Evolutionary conservation across 2,888 invertebrate species (phyloP).

Genomic region (Amphipoea lucens): DNA sequence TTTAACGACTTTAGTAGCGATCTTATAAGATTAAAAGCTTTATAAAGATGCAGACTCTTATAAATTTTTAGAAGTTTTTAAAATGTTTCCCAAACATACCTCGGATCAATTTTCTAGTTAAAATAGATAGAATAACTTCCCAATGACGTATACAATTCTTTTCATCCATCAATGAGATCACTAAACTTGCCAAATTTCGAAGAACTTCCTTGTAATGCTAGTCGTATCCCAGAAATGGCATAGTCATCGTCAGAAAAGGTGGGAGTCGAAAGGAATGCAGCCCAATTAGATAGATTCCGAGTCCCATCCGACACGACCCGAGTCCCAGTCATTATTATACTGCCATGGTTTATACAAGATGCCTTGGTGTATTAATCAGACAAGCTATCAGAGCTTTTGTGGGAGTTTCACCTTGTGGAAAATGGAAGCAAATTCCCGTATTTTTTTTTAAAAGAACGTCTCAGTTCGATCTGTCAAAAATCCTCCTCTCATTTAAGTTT

Average conservation of each 20-base stretch:
- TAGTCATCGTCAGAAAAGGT: conserved; percentile 63
- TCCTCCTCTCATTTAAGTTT: not conserved
- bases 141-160: not conserved
- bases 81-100: not conserved
- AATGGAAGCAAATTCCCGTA: not conserved
- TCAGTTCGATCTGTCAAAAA: not conserved
- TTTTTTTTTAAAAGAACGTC: not conserved
- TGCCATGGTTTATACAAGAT: conserved; percentile 45
- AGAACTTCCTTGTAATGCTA: conserved; percentile 28
- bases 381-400: conserved; percentile 16
- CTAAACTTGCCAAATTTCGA: conserved; percentile 36
- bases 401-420: not conserved
- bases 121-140: conserved; percentile 21
- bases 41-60: not conserved
- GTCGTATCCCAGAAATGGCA: conserved; percentile 59
- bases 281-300: conserved; percentile 82
- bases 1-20: not conserved
- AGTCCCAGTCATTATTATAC: conserved; percentile 66
- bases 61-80: not conserved
- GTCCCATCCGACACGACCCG: conserved; percentile 66
- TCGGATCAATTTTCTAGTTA: not conserved
- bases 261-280: conserved; percentile 79
- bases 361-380: conserved; percentile 45
- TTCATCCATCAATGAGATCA: conserved; percentile 11
- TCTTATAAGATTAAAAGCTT: conserved; percentile 10